These are phyloP conservation scores for Prorops nasuta DNA, from an alignment of 1,140 invertebrate genomes.

Conservation along the genomic window DNA sequence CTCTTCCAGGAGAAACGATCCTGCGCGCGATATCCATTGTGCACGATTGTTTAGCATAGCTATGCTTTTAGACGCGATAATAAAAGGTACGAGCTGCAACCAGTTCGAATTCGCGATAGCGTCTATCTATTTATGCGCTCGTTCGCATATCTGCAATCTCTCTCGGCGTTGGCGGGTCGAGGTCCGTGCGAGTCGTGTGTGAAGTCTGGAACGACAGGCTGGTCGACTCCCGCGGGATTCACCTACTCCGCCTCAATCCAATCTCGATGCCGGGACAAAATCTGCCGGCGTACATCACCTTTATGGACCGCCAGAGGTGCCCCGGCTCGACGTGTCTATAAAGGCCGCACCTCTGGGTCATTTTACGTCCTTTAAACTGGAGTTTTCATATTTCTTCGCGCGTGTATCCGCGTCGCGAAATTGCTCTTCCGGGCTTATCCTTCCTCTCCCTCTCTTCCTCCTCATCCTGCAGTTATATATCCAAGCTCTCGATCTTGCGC, in stretches of 20 bases:
- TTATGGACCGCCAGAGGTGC: constrained; percentile 38
- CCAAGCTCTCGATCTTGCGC: no score
- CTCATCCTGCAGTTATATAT: no score
- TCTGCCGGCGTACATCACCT: constrained; percentile 35
- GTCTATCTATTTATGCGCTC: constrained; percentile 1
- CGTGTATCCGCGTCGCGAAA: constrained; percentile 35
- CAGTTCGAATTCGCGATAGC: neutral
- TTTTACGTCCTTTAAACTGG: constrained; percentile 39
- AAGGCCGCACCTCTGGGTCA: constrained; percentile 39
- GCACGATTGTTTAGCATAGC: no score
- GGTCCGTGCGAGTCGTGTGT: constrained; percentile 8
- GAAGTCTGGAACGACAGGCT: constrained; percentile 11
- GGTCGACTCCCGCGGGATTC: constrained; percentile 11
- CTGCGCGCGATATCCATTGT: no score
- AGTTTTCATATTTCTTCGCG: constrained; percentile 40
- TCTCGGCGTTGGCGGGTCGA: constrained; percentile 21
- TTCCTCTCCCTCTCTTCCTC: constrained; percentile 6
- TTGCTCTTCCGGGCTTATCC: constrained; percentile 34
- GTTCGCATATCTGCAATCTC: constrained; percentile 12
- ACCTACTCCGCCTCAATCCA: constrained; percentile 17
- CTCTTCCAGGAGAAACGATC: no score
- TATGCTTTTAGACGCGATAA: no score
- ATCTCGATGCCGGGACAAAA: constrained; percentile 34
- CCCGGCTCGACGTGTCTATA: constrained; percentile 31
- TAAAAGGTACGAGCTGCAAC: no score